These are phyloP conservation scores for Drosophila triauraria DNA, from an alignment of 1,140 invertebrate genomes.

Conservation along the genomic window DNA sequence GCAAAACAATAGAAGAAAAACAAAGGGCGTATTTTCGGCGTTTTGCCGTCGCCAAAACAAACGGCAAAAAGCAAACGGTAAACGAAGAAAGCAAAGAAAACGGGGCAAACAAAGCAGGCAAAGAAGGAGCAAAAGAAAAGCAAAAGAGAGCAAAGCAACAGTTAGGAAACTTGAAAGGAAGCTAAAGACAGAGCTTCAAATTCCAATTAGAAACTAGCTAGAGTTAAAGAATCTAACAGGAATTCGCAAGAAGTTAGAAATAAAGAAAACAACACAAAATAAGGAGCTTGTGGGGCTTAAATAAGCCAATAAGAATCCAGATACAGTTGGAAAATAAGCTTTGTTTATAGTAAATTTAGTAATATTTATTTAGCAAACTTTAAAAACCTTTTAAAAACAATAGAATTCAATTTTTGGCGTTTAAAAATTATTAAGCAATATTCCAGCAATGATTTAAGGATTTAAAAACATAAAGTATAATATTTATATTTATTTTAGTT, in stretches of 20 bases:
- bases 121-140: neutral
- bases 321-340: neutral
- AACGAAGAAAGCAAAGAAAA: constrained; percentile 9
- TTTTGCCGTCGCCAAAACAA: constrained; percentile 79
- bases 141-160: neutral
- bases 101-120: neutral
- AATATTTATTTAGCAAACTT: neutral
- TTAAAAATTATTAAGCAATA: neutral
- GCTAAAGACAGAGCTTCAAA: neutral
- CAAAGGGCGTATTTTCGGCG: constrained; percentile 23
- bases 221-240: neutral
- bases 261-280: neutral
- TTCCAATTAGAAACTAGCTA: neutral
- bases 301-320: neutral
- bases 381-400: too few relatives aligned
- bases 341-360: neutral
- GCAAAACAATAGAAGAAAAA: constrained; percentile 16
- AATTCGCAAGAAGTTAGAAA: neutral
- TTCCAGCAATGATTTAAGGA: too few relatives aligned
- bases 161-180: neutral
- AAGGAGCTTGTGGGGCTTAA: neutral
- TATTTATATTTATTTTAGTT: too few relatives aligned
- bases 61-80: constrained; percentile 29
- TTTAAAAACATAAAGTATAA: too few relatives aligned
- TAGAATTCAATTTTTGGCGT: too few relatives aligned